phyloP scores from a whole-genome alignment of 2,113 vertebrate species.

The Esox niger region DNA sequence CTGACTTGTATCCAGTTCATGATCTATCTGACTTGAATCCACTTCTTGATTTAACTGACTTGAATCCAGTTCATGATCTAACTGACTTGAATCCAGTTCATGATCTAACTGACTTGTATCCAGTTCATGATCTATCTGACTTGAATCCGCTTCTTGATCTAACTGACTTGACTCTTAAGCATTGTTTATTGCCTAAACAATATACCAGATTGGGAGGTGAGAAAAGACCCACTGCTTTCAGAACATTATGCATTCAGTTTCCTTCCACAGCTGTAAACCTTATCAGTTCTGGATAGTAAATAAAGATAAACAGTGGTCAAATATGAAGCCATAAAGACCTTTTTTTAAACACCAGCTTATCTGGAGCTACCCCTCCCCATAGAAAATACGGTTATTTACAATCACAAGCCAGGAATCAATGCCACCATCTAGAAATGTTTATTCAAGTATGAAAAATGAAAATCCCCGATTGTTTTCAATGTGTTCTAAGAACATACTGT shows the following conservation, averaged over 20 bases:
- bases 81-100: too few species aligned
- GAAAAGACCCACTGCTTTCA: background rate
- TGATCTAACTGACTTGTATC: too few species aligned
- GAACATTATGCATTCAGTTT: background rate
- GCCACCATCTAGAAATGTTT: slow-evolving; percentile 15
- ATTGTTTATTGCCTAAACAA: background rate
- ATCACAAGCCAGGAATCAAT: background rate
- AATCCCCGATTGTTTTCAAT: background rate
- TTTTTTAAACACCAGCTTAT: background rate
- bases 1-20: too few species aligned
- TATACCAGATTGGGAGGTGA: background rate
- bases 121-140: too few species aligned
- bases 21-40: too few species aligned
- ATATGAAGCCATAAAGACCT: background rate
- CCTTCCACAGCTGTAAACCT: background rate
- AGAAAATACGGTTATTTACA: slow-evolving; percentile 6
- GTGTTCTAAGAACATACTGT: slow-evolving; percentile 1
- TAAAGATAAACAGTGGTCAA: background rate
- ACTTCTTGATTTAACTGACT: too few species aligned
- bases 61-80: too few species aligned
- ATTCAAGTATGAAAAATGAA: slow-evolving; percentile 10
- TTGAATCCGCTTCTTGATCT: too few species aligned
- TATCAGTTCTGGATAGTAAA: background rate
- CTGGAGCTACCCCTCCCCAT: background rate
- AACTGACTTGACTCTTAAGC: too few species aligned